These are phyloP conservation scores for Choreutis nemorana DNA, from an alignment of 2,888 invertebrate species.

Conservation along the genomic window DNA sequence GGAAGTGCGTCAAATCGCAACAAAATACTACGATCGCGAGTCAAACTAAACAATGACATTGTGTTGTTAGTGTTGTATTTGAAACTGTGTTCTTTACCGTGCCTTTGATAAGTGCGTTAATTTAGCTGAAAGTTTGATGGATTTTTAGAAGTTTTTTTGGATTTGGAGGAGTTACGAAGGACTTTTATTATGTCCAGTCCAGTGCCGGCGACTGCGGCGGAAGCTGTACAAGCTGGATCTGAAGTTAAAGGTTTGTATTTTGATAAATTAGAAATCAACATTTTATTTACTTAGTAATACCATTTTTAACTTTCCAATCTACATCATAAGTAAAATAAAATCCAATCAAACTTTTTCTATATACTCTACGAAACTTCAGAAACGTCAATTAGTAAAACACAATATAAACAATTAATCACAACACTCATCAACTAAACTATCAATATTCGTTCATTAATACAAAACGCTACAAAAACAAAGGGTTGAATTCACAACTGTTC, in stretches of 20 bases:
- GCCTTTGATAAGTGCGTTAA: constrained; percentile 25
- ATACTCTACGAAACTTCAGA: no score
- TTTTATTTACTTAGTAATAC: no score
- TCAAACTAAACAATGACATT: constrained; percentile 14
- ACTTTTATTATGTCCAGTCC: constrained; percentile 40
- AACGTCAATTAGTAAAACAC: no score
- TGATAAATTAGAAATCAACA: constrained; percentile 1
- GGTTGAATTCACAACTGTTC: no score
- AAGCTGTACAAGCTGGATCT: constrained; percentile 27
- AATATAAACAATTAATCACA: no score
- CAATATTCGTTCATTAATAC: no score
- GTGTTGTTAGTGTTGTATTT: constrained; percentile 9
- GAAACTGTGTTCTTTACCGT: constrained; percentile 36
- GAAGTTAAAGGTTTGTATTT: constrained; percentile 43
- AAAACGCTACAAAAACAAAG: no score
- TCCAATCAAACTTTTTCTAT: no score
- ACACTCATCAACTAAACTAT: no score
- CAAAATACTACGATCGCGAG: constrained; percentile 22
- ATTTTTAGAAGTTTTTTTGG: constrained; percentile 19
- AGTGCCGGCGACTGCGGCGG: constrained; percentile 30
- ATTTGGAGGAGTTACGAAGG: constrained; percentile 13
- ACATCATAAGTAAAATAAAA: no score
- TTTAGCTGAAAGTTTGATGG: constrained; percentile 13
- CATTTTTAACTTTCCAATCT: no score
- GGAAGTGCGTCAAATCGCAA: constrained; percentile 22